These are phyloP conservation scores for Momotus momota DNA, from an alignment of 2,797 vertebrate genomes.

Conservation along the genomic window DNA sequence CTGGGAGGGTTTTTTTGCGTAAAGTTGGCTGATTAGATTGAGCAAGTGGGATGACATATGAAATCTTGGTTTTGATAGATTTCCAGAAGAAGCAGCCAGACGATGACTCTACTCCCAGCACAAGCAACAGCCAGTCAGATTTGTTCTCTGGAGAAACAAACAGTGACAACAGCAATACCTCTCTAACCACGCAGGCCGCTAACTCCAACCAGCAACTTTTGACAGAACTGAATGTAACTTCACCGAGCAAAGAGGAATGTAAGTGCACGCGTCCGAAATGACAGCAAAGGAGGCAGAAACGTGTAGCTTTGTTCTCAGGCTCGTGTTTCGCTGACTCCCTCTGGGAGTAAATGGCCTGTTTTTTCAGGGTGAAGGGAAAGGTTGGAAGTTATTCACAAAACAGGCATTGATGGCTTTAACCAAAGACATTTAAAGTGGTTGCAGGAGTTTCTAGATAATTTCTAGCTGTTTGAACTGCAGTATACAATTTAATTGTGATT, in stretches of 20 bases:
- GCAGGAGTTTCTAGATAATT: background rate
- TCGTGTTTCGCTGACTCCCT: background rate
- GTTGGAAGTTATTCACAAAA: background rate
- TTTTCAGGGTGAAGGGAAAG: background rate
- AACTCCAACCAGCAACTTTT: constrained; percentile 86
- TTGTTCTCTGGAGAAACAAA: constrained; percentile 92
- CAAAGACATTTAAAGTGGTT: background rate
- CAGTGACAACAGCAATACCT: constrained; percentile 90
- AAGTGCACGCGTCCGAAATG: constrained; percentile 62
- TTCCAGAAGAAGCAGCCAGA: constrained; percentile 95
- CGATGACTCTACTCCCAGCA: constrained; percentile 91
- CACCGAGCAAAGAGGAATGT: constrained; percentile 90
- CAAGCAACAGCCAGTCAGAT: constrained; percentile 91
- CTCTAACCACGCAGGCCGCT: constrained; percentile 86
- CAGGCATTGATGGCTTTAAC: background rate
- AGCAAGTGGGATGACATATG: background rate
- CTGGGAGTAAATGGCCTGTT: background rate
- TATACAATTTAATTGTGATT: background rate
- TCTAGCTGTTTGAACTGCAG: background rate
- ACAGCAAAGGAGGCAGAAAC: background rate
- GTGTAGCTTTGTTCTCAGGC: background rate
- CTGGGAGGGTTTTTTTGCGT: background rate
- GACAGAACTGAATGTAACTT: constrained; percentile 88
- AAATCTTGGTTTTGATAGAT: constrained; percentile 80
- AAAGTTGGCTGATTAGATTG: background rate